phyloP scores from a whole-genome alignment of 2,113 vertebrate genomes.

The Rhinoderma darwinii region DNA sequence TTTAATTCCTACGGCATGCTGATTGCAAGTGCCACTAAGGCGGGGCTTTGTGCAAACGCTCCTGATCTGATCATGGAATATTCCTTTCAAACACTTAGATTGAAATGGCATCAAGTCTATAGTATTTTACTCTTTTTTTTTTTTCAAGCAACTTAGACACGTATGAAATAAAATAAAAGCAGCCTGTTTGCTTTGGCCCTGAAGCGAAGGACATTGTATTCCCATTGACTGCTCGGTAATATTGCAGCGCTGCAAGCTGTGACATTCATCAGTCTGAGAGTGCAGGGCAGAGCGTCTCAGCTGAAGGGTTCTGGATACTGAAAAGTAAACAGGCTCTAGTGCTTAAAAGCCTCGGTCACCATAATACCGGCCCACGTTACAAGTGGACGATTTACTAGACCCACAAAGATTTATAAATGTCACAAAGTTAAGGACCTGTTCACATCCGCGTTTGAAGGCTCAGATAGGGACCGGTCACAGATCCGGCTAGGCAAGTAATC shows the following conservation, averaged over 20 bases:
- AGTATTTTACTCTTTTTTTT: not conserved
- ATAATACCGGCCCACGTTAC: not conserved
- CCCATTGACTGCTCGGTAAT: not conserved
- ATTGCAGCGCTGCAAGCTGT: not conserved
- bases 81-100: too few species aligned
- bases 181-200: not conserved
- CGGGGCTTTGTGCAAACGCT: too few species aligned
- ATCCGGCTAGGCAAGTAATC: too few species aligned
- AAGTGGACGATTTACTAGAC: conserved; percentile 19
- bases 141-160: not conserved
- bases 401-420: too few species aligned
- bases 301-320: conserved; percentile 34
- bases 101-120: not conserved
- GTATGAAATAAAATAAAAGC: not conserved
- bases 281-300: conserved; percentile 1
- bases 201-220: not conserved
- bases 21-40: too few species aligned
- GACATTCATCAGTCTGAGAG: conserved; percentile 39
- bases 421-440: too few species aligned
- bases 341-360: conserved; percentile 5
- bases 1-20: too few species aligned
- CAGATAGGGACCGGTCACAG: too few species aligned
- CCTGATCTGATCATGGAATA: too few species aligned
- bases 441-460: too few species aligned
- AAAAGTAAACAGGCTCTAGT: conserved; percentile 43